Conservation (phyloP, 2,113 vertebrate species). For the Craseonycteris thonglongyai region DNA sequence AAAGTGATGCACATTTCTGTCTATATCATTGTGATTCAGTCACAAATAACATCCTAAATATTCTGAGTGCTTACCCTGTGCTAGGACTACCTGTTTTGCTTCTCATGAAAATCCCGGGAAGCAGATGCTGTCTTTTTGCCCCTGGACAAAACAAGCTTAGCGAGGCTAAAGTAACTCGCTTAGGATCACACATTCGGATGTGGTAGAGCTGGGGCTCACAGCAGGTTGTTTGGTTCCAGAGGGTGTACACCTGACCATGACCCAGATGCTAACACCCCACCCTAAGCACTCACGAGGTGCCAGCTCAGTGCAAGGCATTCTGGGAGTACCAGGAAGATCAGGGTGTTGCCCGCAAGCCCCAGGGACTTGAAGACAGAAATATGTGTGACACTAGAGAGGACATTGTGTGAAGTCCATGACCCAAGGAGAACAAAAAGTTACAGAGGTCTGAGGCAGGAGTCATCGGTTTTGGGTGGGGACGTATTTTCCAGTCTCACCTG, state of each 20-base stretch:
- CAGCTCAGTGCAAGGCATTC: background rate
- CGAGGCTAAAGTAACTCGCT: background rate
- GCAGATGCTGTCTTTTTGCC: background rate
- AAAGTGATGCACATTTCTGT: background rate
- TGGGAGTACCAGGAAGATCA: background rate
- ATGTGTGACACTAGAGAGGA: accelerated
- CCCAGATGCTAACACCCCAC: too few species aligned
- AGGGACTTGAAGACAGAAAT: background rate
- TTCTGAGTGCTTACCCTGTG: background rate
- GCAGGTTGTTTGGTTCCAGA: background rate
- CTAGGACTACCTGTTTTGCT: background rate
- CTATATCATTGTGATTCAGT: background rate
- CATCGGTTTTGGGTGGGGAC: accelerated
- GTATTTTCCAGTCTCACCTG: background rate
- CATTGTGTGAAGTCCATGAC: accelerated
- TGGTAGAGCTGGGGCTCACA: background rate
- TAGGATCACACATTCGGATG: background rate
- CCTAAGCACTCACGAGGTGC: accelerated
- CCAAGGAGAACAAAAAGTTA: background rate
- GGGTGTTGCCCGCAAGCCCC: background rate
- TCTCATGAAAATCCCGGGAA: background rate
- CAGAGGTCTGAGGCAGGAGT: background rate
- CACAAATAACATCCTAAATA: background rate
- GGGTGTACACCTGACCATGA: accelerated
- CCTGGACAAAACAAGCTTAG: background rate